Conservation (phyloP, 2,888 invertebrate species). For the Beris chalybata region DNA sequence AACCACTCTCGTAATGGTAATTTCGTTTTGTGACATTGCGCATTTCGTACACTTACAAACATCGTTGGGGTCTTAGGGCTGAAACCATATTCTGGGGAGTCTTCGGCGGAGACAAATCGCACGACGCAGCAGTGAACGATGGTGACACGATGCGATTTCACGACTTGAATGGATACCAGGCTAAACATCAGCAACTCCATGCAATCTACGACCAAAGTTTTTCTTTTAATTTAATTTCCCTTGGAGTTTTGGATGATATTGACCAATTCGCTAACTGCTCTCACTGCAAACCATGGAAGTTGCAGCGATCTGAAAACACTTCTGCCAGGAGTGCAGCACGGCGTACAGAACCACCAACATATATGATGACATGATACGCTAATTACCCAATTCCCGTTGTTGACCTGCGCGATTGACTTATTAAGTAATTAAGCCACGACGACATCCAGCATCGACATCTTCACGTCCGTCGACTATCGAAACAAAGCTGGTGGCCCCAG, state of each 20-base stretch:
- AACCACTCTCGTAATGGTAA: conserved; percentile 16
- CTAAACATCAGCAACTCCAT: not conserved
- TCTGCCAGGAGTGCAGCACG: not conserved
- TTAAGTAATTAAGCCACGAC: conserved; percentile 39
- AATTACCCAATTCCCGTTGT: conserved; percentile 38
- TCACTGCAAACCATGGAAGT: not conserved
- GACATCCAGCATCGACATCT: conserved; percentile 21
- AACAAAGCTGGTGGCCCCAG: conserved; percentile 20
- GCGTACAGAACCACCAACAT: not conserved
- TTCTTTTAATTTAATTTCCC: conserved; percentile 12
- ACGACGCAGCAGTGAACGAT: conserved; percentile 2
- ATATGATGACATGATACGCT: conserved; percentile 30
- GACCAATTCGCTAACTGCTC: conserved; percentile 1
- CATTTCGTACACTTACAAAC: not conserved
- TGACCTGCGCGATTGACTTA: conserved; percentile 41
- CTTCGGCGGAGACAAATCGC: not conserved
- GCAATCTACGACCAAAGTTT: not conserved
- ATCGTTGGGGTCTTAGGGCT: not conserved
- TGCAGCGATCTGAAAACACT: no score
- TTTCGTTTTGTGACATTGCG: conserved; percentile 18
- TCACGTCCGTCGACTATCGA: not conserved
- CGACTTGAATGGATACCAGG: not conserved
- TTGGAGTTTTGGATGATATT: not conserved
- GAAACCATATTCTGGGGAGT: not conserved
- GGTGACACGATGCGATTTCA: conserved; percentile 1